Conservation (phyloP, 1,140 invertebrate species). For the Lordiphosa clarofinis region DNA sequence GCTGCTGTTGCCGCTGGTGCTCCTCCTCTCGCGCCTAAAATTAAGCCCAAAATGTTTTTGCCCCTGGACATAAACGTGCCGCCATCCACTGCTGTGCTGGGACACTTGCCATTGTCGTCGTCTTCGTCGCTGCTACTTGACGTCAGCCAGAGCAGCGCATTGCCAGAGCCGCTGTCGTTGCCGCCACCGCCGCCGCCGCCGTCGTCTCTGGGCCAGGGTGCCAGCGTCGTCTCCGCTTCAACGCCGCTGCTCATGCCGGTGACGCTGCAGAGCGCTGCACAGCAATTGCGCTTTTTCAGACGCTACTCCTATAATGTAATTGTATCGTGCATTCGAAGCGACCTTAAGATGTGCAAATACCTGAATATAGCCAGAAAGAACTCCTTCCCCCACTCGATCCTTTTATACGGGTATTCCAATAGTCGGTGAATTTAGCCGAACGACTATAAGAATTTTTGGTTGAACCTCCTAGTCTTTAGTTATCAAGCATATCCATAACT, state of each 20-base stretch:
- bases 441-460: constrained; percentile 6
- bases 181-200: constrained; percentile 12
- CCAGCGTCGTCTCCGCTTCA: constrained; percentile 11
- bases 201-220: constrained; percentile 1
- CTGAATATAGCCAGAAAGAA: background rate
- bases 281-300: constrained; percentile 78
- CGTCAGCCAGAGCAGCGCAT: no score
- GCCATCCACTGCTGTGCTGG: constrained; percentile 17
- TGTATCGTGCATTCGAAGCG: constrained; percentile 78
- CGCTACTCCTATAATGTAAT: constrained; percentile 79
- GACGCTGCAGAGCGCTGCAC: constrained; percentile 66
- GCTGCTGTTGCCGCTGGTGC: constrained; percentile 11
- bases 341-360: background rate
- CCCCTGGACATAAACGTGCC: constrained; percentile 56
- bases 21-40: constrained; percentile 28
- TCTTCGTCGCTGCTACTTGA: no score
- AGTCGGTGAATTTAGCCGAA: no score
- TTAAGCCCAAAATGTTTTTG: constrained; percentile 52
- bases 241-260: constrained; percentile 66
- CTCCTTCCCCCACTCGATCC: background rate
- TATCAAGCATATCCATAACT: background rate
- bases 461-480: no score
- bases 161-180: constrained; percentile 25
- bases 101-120: constrained; percentile 26
- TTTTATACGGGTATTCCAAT: background rate